A percentile compares a stretch with the other conserved stretches of the same genome.
Evolutionary conservation across 2,888 invertebrate species (phyloP).

Genomic region (Smittia aterrima): DNA sequence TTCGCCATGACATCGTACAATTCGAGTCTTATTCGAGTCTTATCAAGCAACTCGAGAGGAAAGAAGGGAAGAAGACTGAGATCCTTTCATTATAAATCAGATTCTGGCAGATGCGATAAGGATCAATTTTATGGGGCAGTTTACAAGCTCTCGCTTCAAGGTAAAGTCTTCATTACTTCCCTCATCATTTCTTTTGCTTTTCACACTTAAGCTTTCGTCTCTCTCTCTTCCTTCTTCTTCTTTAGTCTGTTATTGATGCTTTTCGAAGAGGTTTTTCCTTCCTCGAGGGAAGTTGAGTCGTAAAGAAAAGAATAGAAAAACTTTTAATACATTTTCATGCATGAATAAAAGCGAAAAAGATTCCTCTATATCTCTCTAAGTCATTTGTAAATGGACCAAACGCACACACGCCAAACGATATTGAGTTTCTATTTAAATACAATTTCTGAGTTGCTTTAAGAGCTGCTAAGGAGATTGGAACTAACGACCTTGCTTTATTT

Average conservation of each 20-base stretch:
- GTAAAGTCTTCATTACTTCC: not conserved
- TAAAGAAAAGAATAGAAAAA: not conserved
- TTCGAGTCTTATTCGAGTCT: too few relatives aligned
- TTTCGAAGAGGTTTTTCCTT: not conserved
- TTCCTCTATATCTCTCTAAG: not conserved
- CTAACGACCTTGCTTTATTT: not conserved
- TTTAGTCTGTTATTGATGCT: not conserved
- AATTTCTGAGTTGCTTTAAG: not conserved
- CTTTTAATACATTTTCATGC: slow-evolving; percentile 2
- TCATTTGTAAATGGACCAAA: slow-evolving; percentile 6
- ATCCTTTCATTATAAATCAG: not conserved
- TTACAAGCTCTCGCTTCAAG: not conserved
- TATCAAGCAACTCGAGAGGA: too few relatives aligned
- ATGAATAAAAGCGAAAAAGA: slow-evolving; percentile 7
- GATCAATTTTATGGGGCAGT: slow-evolving; percentile 11
- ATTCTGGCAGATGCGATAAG: not conserved
- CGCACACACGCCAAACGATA: not conserved
- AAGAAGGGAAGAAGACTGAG: too few relatives aligned
- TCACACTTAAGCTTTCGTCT: slow-evolving; percentile 7
- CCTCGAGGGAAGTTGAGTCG: not conserved
- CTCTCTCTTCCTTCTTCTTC: not conserved
- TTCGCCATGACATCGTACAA: too few relatives aligned
- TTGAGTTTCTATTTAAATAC: slow-evolving; percentile 5
- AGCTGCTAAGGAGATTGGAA: not conserved
- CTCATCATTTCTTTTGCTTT: not conserved